These are phyloP conservation scores for Phataginus tetradactyla DNA, from an alignment of 2,797 vertebrate genomes.

Conservation along the genomic window DNA sequence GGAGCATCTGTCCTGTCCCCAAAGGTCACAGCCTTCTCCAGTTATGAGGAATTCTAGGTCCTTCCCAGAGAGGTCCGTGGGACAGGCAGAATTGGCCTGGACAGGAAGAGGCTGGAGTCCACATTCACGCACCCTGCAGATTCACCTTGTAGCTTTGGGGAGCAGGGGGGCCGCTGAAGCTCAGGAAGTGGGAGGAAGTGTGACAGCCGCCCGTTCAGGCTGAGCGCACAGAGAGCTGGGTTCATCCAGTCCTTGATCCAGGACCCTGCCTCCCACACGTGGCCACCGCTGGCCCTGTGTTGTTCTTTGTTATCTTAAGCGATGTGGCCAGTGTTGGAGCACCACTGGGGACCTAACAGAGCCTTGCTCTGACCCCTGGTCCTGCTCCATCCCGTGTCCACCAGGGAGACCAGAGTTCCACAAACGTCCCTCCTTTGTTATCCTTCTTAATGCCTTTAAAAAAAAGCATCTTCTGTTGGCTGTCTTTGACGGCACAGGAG, in stretches of 20 bases:
- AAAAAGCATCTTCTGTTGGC: not conserved
- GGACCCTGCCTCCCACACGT: not conserved
- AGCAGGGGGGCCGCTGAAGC: fast-evolving
- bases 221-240: not conserved
- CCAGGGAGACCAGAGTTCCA: not conserved
- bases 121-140: too few relatives aligned
- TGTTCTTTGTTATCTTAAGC: not conserved
- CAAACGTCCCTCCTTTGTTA: too few relatives aligned
- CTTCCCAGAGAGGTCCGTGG: not conserved
- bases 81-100: not conserved
- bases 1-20: not conserved
- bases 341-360: not conserved
- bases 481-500: not conserved
- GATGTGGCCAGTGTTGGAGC: too few relatives aligned
- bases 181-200: not conserved
- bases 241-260: not conserved
- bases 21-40: not conserved
- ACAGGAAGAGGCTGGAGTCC: fast-evolving
- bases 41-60: not conserved
- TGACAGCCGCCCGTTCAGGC: not conserved
- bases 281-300: not conserved
- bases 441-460: not conserved
- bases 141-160: not conserved
- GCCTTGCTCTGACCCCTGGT: too few relatives aligned
- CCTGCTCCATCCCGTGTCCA: fast-evolving